A percentile compares a stretch with the other conserved stretches of the same genome.
phyloP scores from a whole-genome alignment of 2,888 invertebrate genomes.

The Leucoma salicis region DNA sequence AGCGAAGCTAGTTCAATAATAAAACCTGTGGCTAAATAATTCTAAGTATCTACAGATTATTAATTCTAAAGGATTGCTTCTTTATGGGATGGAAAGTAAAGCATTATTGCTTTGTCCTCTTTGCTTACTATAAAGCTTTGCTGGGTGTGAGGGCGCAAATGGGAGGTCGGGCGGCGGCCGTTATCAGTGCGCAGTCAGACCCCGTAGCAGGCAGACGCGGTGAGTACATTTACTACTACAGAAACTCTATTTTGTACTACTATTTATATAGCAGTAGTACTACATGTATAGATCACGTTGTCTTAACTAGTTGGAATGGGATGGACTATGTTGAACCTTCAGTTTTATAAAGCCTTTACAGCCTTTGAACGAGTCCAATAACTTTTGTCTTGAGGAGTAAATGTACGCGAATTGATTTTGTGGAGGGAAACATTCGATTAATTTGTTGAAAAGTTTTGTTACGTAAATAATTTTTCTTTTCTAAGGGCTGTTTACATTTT shows the following conservation, averaged over 20 bases:
- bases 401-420: constrained; percentile 13
- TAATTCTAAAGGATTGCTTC: too few species aligned
- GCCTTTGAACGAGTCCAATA: constrained; percentile 6
- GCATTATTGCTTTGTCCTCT: neutral
- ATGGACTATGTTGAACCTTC: neutral
- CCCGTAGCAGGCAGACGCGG: constrained; percentile 27
- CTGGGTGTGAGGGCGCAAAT: constrained; percentile 8
- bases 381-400: constrained; percentile 20
- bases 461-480: too few species aligned
- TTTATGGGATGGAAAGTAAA: too few species aligned
- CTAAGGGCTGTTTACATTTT: too few species aligned
- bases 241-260: neutral
- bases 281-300: neutral
- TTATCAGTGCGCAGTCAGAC: constrained; percentile 39
- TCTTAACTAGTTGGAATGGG: neutral
- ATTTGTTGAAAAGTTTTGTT: too few species aligned
- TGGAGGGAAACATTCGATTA: constrained; percentile 1
- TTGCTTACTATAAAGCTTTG: constrained; percentile 2
- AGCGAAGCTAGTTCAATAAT: too few species aligned
- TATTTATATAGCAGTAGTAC: neutral
- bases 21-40: too few species aligned
- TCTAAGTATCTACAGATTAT: too few species aligned
- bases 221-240: constrained; percentile 15
- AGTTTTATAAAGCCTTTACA: constrained; percentile 1
- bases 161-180: constrained; percentile 23